Percentiles rank a stretch among this genome's conserved stretches.
phyloP scores from a whole-genome alignment of 2,797 vertebrate genomes.

The Sebastes dallii region DNA sequence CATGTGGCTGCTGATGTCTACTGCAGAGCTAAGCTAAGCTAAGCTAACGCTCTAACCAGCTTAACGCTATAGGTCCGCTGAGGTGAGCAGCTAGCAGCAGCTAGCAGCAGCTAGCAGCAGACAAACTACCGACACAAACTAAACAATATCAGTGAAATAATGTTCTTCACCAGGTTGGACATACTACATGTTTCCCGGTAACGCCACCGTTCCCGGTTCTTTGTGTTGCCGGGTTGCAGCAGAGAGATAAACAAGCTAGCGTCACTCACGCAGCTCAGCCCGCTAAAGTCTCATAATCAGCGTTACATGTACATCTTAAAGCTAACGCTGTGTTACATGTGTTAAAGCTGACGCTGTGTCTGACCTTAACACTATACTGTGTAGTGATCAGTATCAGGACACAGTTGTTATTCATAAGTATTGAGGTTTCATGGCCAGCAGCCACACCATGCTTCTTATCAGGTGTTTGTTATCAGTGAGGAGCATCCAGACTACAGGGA shows the following conservation, averaged over 20 bases:
- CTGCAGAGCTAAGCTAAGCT: constrained; percentile 20
- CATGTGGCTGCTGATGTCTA: constrained; percentile 3
- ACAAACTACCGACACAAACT: background rate
- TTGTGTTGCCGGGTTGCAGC: background rate
- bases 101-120: background rate
- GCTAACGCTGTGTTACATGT: no score
- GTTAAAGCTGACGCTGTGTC: background rate
- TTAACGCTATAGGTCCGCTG: background rate
- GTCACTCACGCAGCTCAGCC: background rate
- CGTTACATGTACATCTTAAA: background rate
- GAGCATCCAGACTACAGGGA: background rate
- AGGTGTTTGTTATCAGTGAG: background rate
- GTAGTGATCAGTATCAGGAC: no score
- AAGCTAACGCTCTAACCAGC: constrained; percentile 13
- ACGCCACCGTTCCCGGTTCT: background rate
- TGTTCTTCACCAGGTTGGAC: background rate
- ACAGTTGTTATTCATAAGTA: background rate
- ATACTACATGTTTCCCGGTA: rapidly evolving
- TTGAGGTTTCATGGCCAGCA: background rate
- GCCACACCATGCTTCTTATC: no score
- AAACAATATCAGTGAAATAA: rapidly evolving
- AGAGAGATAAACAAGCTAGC: constrained; percentile 27
- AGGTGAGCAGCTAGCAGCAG: background rate
- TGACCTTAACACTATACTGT: rapidly evolving
- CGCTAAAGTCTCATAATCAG: background rate